Base-by-base conservation (phyloP, 2,888 invertebrate genomes). In the Metacarcinus magister region DNA sequence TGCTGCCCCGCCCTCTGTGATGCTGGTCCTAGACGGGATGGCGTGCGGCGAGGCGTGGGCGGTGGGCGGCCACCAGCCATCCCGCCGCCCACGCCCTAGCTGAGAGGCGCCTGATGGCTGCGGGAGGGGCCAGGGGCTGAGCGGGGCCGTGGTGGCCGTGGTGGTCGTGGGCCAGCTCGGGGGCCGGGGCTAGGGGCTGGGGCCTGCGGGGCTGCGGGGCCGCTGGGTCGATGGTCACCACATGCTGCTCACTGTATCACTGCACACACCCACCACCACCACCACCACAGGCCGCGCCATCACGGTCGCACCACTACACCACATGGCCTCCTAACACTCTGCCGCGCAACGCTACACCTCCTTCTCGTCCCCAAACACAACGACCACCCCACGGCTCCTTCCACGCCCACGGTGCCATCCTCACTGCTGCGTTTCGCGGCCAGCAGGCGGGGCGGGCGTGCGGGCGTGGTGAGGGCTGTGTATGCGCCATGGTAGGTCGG, bases 191-290 rank as follows among this genome's bases (percentile, higher is more conserved):
- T 82, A 60, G 89, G 67, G 93, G 93, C 75, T 93, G 87, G 48
- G 94, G 94, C 94, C 94, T 82, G 75, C 75, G 75, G 75, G 75
- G 87, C 87, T 87, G 87, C 87, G 39, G 92, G 54, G 92, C 92
- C 32, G 92, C 92, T 54, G 94, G 94, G 94, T 94, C 94, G 90
- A 87, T 94, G 94, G 94, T 94, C 94, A 94, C 90, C 95, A 93
- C 92, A 95, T 93, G 93, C 93, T 93, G 67, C 48, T 95, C 95
- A 95, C 95, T 92, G 92, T 93, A 95, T 95, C 95, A 95, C 95
- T 95, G 95, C 93, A 95, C 95, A 93, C 95, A 82, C 82, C 44
- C 54, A 44, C 60, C 75, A 43, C 75, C 92, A 91, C 44, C 91
- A 87, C 87, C 87, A 87, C 87, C 89, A 90, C 89, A 60, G 60